A percentile compares a stretch with the other conserved stretches of the same genome.
phyloP scores from a whole-genome alignment of 2,797 vertebrate genomes.

The Xerus rutilus region DNA sequence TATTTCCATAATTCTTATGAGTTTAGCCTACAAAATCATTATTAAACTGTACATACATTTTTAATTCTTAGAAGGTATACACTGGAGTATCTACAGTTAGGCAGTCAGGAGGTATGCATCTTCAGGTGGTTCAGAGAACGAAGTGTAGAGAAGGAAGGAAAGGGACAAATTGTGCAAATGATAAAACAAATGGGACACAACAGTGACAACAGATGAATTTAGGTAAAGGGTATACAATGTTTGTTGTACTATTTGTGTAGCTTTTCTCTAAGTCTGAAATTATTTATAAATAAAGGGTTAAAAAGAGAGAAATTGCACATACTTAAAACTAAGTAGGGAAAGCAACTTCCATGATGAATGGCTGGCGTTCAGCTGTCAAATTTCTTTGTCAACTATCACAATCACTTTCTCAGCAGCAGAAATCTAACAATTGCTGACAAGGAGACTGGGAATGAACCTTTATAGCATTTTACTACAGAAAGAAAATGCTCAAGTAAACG shows the following conservation, averaged over 20 bases:
- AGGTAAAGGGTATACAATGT: background rate
- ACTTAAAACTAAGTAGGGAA: constrained; percentile 11
- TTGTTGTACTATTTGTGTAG: background rate
- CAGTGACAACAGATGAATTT: background rate
- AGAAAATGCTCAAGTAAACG: constrained; percentile 60
- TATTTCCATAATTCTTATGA: constrained; percentile 32
- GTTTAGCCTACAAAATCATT: constrained; percentile 41
- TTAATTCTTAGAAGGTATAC: constrained; percentile 15
- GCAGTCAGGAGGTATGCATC: background rate
- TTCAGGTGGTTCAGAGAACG: background rate
- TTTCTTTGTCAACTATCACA: background rate
- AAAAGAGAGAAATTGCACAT: background rate
- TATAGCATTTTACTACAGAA: constrained; percentile 64
- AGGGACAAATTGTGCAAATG: background rate
- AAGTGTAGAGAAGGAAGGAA: background rate
- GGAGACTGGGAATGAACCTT: background rate
- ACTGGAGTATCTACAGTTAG: background rate
- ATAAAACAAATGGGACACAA: background rate
- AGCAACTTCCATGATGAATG: constrained; percentile 1
- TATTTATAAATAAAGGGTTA: background rate
- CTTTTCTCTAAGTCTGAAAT: background rate
- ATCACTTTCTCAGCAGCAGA: background rate
- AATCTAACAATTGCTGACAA: background rate
- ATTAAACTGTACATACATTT: background rate
- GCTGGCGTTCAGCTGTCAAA: background rate